Conservation (phyloP, 2,888 invertebrate species). For the Spisula solida region DNA sequence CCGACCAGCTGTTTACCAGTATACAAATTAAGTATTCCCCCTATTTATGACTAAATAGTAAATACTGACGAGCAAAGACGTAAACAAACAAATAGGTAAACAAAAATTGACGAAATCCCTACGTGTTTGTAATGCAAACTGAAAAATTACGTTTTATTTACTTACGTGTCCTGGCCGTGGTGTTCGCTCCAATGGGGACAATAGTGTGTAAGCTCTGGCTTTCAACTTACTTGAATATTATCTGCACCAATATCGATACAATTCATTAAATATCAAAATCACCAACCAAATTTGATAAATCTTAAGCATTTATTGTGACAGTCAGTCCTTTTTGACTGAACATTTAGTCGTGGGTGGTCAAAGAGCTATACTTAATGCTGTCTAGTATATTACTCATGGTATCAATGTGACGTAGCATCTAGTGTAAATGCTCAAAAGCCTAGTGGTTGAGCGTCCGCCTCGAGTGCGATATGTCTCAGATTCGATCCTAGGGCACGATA, state of each 20-base stretch:
- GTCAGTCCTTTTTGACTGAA: constrained; percentile 30
- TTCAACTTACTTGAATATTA: neutral
- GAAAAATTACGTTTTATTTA: constrained; percentile 33
- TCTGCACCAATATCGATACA: constrained; percentile 37
- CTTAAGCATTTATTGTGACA: constrained; percentile 29
- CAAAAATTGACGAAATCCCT: neutral
- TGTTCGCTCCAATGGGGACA: constrained; percentile 30
- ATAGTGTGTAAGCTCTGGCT: neutral
- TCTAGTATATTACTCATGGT: neutral
- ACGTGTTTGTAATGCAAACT: neutral
- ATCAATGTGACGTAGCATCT: neutral
- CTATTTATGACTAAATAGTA: too few relatives aligned
- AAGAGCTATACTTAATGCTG: neutral
- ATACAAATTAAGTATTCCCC: too few relatives aligned
- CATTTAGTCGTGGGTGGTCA: constrained; percentile 39
- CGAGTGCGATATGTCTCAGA: too few relatives aligned
- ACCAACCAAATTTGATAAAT: constrained; percentile 6
- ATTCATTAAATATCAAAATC: constrained; percentile 43
- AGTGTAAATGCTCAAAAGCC: too few relatives aligned
- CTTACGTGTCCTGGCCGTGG: constrained; percentile 1
- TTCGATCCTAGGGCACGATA: too few relatives aligned
- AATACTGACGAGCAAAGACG: too few relatives aligned
- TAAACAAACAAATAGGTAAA: neutral
- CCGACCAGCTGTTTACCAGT: too few relatives aligned
- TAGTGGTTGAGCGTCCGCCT: too few relatives aligned